phyloP scores from a whole-genome alignment of 2,113 vertebrate species.

The Epinephelus fuscoguttatus region DNA sequence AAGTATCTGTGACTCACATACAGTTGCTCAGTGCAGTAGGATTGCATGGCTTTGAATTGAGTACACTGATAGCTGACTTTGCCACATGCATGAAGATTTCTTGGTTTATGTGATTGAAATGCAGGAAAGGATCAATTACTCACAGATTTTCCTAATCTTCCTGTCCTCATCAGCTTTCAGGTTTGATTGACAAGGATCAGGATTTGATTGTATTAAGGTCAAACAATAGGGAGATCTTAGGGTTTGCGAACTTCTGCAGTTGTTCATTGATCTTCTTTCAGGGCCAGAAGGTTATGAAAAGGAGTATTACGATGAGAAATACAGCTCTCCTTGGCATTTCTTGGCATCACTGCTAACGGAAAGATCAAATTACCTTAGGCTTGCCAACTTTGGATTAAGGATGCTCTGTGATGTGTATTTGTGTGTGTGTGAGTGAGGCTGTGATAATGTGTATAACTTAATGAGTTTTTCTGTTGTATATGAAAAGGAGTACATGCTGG shows the following conservation, averaged over 20 bases:
- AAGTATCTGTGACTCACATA: constrained; percentile 14
- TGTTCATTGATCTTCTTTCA: constrained; percentile 22
- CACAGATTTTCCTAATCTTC: constrained; percentile 38
- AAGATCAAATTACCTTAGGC: constrained; percentile 52
- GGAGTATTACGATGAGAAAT: constrained; percentile 8
- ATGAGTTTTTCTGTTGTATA: constrained; percentile 45
- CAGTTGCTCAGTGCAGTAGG: neutral
- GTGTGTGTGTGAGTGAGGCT: constrained; percentile 26
- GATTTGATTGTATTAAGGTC: constrained; percentile 50
- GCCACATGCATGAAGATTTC: neutral
- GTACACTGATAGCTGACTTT: neutral
- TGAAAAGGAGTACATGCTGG: constrained; percentile 29
- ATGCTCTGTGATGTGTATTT: constrained; percentile 36
- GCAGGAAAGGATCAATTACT: constrained; percentile 37
- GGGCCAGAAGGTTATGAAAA: neutral
- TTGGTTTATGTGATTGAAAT: constrained; percentile 3
- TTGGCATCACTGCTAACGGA: constrained; percentile 3
- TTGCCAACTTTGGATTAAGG: constrained; percentile 48
- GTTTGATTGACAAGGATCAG: constrained; percentile 25
- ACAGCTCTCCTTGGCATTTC: constrained; percentile 45
- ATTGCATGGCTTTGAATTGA: neutral
- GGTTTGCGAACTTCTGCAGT: neutral
- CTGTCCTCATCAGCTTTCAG: constrained; percentile 1
- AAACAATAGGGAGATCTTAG: constrained; percentile 27
- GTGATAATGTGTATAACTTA: constrained; percentile 40